Evolutionary conservation across 2,888 invertebrate species (phyloP), one percentile per base, ranked within the genome.

Genomic region (Melangyna quadrimaculata): DNA sequence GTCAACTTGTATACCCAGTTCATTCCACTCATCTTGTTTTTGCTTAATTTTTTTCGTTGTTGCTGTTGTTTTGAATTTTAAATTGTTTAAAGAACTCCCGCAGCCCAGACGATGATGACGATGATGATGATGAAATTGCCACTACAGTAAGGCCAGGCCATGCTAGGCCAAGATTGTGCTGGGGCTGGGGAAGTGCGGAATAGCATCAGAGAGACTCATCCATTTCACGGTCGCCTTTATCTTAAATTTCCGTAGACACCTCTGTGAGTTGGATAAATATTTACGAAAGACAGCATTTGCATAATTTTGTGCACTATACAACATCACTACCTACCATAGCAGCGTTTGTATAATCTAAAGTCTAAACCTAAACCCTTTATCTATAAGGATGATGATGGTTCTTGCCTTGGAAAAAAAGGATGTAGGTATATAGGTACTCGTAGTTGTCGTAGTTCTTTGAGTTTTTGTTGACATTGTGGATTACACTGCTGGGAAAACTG

Each of bases 251-350:
- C 69, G 81, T 77, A 86, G 86, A 86, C 86, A 86, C 86, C 86
- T 86, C 86, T 78, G 77, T 81, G 86, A 86, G 86, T 86, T 86
- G 86, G 86, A 86, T 78, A 86, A 86, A 86, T 86, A 86, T 86
- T 86, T 86, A 81, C 86, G 69, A 86, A 78, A 86, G 77, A 71
- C 80, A 53, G 77, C 81, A 86, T 86, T 86, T 86, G 86, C 86
- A 86, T 86, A 86, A 81, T 81, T 77, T 78, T 78, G 81, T 78
- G 81, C 86, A 86, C 86, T 86, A 51, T n/a, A n/a, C n/a, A n/a
- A n/a, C 65, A 48, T 9, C 48, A 48, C 12, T 17, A 43, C 17
- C 45, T 86, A 77, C 81, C 81, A 53, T 24, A 35, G 51, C 27
- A 37, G 43, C 29, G 40, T 22, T 37, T 8, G 65, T 65, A 65